Base-by-base conservation (phyloP, 2,888 invertebrate species). In the Acrocyrtus sp. region DNA sequence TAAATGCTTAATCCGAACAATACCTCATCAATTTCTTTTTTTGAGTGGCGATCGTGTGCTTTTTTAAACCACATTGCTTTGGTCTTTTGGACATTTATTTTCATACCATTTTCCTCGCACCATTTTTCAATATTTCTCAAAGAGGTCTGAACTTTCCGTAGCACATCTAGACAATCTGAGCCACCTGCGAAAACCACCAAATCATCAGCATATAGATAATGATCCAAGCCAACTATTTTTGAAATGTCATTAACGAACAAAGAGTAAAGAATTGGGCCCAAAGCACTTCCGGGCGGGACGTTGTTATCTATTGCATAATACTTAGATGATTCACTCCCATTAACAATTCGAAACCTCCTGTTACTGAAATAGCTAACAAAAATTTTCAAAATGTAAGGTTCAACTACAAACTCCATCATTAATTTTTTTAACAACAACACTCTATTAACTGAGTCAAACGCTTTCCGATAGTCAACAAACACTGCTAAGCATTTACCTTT, bases 51-150 rank as follows among this genome's bases (percentile, higher is more conserved):
- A 22, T 56, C 56, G 39, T 56, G 27, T 12, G 10, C 8, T 41
- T 56, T 56, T 21, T 41, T 12, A 21, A 34, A 56, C 5, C 12
- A n/a, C 56, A 56, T 56, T 2, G 22, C 17, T 56, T 56, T 56
- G 3, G 22, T 56, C 12, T 17, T 27, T 56, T 3, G 4, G 8
- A n/a, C 47, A 45, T 45, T 45, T 45, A 45, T 12, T 45, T 45
- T 19, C 6, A 45, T 45, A 15, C 5, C n/a, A 45, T n/a, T 45
- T 12, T 45, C 6, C 19, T 6, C 47, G n/a, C 6, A 6, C 19
- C 6, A 45, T 45, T 17, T 19, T n/a, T 19, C 17, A 45, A 45
- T 12, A 34, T 12, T 34, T 12, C 34, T 34, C 34, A 34, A 34
- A 34, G 6, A 34, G 6, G 5, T 12, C 12, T 34, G 34, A 5